Percentiles rank a stretch among this genome's conserved stretches.
These are phyloP conservation scores for Dasysyrphus tricinctus DNA, from an alignment of 2,888 invertebrate species.

Conservation along the genomic window DNA sequence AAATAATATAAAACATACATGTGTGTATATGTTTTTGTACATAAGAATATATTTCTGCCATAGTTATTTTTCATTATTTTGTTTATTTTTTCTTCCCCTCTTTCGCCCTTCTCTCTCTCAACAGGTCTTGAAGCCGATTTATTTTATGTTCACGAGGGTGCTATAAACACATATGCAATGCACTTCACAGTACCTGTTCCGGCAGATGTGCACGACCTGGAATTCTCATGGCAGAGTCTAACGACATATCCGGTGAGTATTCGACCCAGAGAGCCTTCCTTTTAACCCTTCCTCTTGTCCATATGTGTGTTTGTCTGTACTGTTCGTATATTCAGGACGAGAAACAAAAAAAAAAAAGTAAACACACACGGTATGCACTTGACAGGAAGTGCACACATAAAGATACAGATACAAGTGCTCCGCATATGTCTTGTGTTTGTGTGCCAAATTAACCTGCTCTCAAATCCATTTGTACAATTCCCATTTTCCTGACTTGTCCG, in stretches of 20 bases:
- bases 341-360: slow-evolving; percentile 16
- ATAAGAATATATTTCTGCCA: not conserved
- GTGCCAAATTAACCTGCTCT: slow-evolving; percentile 68
- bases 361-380: slow-evolving; percentile 53
- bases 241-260: slow-evolving; percentile 88
- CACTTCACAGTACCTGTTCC: slow-evolving; percentile 92
- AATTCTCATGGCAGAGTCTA: slow-evolving; percentile 94
- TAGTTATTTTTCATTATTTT: slow-evolving; percentile 15
- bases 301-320: slow-evolving; percentile 3
- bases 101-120: not conserved
- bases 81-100: not conserved
- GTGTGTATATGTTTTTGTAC: not conserved
- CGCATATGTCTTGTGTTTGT: slow-evolving; percentile 43
- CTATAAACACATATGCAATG: slow-evolving; percentile 93
- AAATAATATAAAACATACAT: not conserved
- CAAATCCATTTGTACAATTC: slow-evolving; percentile 62
- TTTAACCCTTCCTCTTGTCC: slow-evolving; percentile 9
- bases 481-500: slow-evolving; percentile 61
- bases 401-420: slow-evolving; percentile 46
- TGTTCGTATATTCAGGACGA: slow-evolving; percentile 16
- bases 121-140: slow-evolving; percentile 90
- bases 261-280: slow-evolving; percentile 37
- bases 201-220: slow-evolving; percentile 90
- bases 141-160: slow-evolving; percentile 92
- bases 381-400: slow-evolving; percentile 64